Base-by-base conservation (phyloP, 2,797 vertebrate species). In the Argyrosomus regius region DNA sequence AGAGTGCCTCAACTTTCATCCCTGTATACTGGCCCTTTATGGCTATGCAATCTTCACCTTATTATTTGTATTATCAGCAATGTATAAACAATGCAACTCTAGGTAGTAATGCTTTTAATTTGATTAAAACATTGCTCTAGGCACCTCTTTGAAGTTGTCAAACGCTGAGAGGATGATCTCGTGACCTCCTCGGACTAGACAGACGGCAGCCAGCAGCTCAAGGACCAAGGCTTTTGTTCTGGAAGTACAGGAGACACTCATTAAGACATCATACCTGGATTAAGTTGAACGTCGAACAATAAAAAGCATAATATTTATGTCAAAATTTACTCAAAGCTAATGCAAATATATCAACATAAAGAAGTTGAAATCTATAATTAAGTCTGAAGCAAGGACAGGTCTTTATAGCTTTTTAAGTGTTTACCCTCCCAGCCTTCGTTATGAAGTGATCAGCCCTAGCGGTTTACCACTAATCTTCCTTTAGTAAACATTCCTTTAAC, bases 131-230 rank as follows among this genome's bases (percentile, higher is more conserved):
- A 35, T 68, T 45, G 74, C 78, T 80, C 49, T 26, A 52, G 63
- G 72, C 92, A 99, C 98, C 98, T 98, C 97, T 96, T 99, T 99
- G 94, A 99, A 99, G 95, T 99, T 97, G 95, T 99, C 98, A 56
- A 99, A 99, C 3, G 98, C 98, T 0, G 98, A 97, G 0, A 99
- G 97, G 93, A 99, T 99, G 92, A 99, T 99, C 94, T 99, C 98
- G 0, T 99, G 98, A 67, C 98, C 98, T 2, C 98, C 98, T 81
- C 98, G 93, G 83, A 99, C 98, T 75, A 99, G 95, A 92, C 98
- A 99, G 46, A 99, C 98, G 0, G 98, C 98, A 13, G 98, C 98
- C 89, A 99, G 94, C 86, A 99, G 96, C 93, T 99, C 98, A 78
- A 99, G 94, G 80, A 99, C 98, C 93, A 99, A 90, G 0, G 98